Evolutionary conservation across 2,888 invertebrate genomes (phyloP), one percentile per base, ranked within the genome.

Genomic region (Ectropis crepuscularia): DNA sequence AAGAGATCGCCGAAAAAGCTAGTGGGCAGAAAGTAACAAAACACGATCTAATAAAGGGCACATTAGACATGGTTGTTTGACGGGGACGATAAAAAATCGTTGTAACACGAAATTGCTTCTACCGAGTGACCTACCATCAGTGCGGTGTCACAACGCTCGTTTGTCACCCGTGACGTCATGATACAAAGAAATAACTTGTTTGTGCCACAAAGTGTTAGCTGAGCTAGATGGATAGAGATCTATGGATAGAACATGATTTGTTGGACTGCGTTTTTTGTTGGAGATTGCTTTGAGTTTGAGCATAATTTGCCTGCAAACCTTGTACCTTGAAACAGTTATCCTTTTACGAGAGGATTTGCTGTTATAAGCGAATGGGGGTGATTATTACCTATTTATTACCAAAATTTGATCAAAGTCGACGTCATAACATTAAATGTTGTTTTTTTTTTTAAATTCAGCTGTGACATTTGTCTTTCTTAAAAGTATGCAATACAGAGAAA

Each of bases 41-140:
- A 62, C 59, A 49, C 61, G 63, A 67, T 65, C 61, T 65, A 61
- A 70, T 67, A 70, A 61, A 59, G 64, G 61, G 36, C 61, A 63
- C 68, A 65, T 70, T 69, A 70, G 70, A 69, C 70, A 63, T 62
- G 68, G 67, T 63, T 57, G 58, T 67, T 70, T 68, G 68, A 68
- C 63, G 53, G 59, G 61, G 61, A 61, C 60, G 66, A 65, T 69
- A 69, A 69, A 67, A 69, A 69, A 65, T 65, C 64, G 57, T 54
- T 67, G 60, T 58, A 59, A 73, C 71, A 74, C 67, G 67, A 68
- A 71, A 74, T 73, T 71, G 73, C 71, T 73, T 72, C 71, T 71
- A 70, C 58, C 66, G 53, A 63, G 60, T 66, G 69, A 65, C 66
- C 72, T 65, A 59, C 59, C 61, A 65, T 65, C 61, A 66, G 48